A percentile compares a stretch with the other conserved stretches of the same genome.
Evolutionary conservation across 2,113 vertebrate genomes (phyloP).

Genomic region (Ptilonorhynchus violaceus): DNA sequence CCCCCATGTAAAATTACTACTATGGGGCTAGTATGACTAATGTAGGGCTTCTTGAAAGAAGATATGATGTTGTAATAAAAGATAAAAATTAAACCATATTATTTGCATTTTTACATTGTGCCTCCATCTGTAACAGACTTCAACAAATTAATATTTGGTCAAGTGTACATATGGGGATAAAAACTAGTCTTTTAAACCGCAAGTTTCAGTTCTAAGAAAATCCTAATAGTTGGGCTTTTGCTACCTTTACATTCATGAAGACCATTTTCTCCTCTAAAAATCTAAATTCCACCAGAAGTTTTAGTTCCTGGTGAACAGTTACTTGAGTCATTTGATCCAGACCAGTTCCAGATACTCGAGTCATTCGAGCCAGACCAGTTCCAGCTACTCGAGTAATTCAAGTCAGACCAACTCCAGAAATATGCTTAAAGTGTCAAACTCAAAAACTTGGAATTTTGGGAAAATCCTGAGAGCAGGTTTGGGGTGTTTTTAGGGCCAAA

Average conservation of each 20-base stretch:
- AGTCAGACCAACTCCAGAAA: neutral
- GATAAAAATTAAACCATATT: neutral
- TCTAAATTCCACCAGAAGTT: neutral
- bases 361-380: neutral
- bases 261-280: neutral
- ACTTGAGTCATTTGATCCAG: neutral
- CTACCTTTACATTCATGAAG: neutral
- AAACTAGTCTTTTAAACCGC: neutral
- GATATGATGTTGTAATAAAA: neutral
- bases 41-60: neutral
- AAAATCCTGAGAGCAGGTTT: neutral
- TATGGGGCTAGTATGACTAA: neutral
- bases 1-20: neutral
- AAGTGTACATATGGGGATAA: neutral
- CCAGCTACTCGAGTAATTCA: neutral
- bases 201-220: neutral
- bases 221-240: neutral
- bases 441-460: neutral
- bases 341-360: neutral
- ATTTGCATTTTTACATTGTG: neutral
- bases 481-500: neutral
- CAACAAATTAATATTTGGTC: neutral
- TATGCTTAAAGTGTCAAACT: neutral
- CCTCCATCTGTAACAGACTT: neutral
- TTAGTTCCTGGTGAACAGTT: neutral